A percentile compares a stretch with the other conserved stretches of the same genome.
These are phyloP conservation scores for Colaptes auratus DNA, from an alignment of 2,113 vertebrate species.

Conservation along the genomic window DNA sequence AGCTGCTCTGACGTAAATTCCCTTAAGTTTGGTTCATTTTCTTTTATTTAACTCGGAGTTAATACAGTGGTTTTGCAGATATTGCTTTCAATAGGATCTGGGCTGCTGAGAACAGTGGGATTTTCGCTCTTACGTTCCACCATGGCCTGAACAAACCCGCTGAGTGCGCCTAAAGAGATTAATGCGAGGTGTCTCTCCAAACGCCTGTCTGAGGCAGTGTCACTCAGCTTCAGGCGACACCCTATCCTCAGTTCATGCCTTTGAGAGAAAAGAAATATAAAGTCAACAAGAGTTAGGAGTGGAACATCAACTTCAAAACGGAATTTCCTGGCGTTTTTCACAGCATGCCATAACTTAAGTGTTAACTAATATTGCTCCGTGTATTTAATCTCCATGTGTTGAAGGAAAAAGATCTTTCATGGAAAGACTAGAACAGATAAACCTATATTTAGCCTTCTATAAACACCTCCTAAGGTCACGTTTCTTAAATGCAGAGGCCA, in stretches of 20 bases:
- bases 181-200: background rate
- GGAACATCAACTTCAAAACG: background rate
- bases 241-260: background rate
- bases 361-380: conserved; percentile 40
- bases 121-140: background rate
- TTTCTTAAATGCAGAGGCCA: conserved; percentile 42
- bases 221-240: conserved; percentile 30
- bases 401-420: conserved; percentile 67
- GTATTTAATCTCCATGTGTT: conserved; percentile 54
- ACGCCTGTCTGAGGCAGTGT: background rate
- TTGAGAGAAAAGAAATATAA: conserved; percentile 18
- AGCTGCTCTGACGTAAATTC: conserved; percentile 52
- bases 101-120: background rate
- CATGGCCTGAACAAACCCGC: background rate
- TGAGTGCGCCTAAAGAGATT: background rate
- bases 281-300: background rate
- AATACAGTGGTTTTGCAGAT: background rate
- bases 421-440: conserved; percentile 67
- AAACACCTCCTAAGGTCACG: conserved; percentile 47
- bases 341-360: conserved; percentile 14
- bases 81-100: background rate
- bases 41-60: background rate
- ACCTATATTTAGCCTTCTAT: conserved; percentile 63
- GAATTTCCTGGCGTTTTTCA: conserved; percentile 37
- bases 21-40: conserved; percentile 9